A percentile compares a stretch with the other conserved stretches of the same genome.
Evolutionary conservation across 2,888 invertebrate genomes (phyloP).

Genomic region (Homarus gammarus): DNA sequence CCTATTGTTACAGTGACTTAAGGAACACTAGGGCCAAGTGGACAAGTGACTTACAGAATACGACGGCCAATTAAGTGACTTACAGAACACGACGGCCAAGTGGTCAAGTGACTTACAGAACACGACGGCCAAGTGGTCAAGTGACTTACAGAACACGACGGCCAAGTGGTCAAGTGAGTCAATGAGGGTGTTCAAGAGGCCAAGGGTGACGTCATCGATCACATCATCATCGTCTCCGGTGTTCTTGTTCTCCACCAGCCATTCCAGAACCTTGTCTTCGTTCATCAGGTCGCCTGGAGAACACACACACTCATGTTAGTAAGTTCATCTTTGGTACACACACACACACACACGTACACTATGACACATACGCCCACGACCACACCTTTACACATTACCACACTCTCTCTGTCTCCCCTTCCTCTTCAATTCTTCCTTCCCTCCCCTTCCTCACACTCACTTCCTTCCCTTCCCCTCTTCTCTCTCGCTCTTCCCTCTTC

Average conservation of each 20-base stretch:
- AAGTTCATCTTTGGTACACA: too few relatives aligned
- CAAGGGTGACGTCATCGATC: constrained; percentile 95
- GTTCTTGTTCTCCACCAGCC: constrained; percentile 95
- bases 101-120: too few relatives aligned
- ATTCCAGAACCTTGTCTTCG: constrained; percentile 95
- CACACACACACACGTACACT: too few relatives aligned
- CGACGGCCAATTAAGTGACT: too few relatives aligned
- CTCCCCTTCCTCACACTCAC: background rate
- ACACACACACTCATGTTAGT: background rate
- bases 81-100: too few relatives aligned
- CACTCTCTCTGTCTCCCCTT: background rate
- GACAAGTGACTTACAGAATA: constrained; percentile 94
- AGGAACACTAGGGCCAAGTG: too few relatives aligned
- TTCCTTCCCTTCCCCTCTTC: too few relatives aligned
- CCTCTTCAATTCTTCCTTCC: background rate
- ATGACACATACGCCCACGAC: too few relatives aligned
- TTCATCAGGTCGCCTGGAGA: constrained; percentile 88
- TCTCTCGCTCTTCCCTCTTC: too few relatives aligned
- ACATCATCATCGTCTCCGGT: constrained; percentile 96
- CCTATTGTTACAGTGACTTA: too few relatives aligned
- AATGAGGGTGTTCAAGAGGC: constrained; percentile 91
- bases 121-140: too few relatives aligned
- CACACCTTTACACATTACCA: constrained; percentile 6
- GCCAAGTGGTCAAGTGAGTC: constrained; percentile 94
- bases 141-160: constrained; percentile 93